Base-by-base conservation (phyloP, 1,140 invertebrate species). In the Panagrolaimus sp. region DNA sequence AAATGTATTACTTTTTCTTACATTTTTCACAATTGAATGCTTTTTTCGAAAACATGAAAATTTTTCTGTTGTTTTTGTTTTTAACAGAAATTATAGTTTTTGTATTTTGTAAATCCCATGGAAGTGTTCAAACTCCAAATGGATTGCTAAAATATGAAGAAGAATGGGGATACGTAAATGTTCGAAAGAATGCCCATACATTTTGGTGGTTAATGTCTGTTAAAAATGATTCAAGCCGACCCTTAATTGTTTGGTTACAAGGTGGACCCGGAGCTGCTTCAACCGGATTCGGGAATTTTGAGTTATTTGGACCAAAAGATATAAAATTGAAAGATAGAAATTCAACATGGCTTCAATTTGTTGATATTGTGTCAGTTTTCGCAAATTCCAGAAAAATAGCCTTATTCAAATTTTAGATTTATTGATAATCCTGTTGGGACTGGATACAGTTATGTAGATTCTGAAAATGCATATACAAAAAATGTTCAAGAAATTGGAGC, bases 381-480 rank as follows among this genome's bases (percentile, higher is more conserved):
- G 2, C 7, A 38, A 38, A 38, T 38, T 38, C 2, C 7, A 38
- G 2, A 38, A 38, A 38, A 38, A 38, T 38, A n/a, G n/a, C n/a
- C n/a, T n/a, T n/a, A n/a, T n/a, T n/a, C n/a, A n/a, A n/a, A 38
- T 38, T 38, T 38, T 7, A 38, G 32, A 38, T 93, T 92, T 80
- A 88, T 93, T 17, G 91, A 94, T 78, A 93, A 91, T 83, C 91
- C 91, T 0, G 91, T 94, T 6, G 91, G 91, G 0, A 88, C 90
- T 17, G 91, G 91, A 0, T 94, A 88, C 83, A 93, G 91, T 83
- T 91, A 91, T 78, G 89, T 89, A 0, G 89, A 89, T n/a, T 82
- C 86, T 69, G 70, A 78, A 0, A 76, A 76, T n/a, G 82, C 85
- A 28, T 84, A 88, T 48, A 87, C 88, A 6, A 88, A 84, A 8